Evolutionary conservation across 1,140 invertebrate species (phyloP).

Genomic region (Chymomyza costata): DNA sequence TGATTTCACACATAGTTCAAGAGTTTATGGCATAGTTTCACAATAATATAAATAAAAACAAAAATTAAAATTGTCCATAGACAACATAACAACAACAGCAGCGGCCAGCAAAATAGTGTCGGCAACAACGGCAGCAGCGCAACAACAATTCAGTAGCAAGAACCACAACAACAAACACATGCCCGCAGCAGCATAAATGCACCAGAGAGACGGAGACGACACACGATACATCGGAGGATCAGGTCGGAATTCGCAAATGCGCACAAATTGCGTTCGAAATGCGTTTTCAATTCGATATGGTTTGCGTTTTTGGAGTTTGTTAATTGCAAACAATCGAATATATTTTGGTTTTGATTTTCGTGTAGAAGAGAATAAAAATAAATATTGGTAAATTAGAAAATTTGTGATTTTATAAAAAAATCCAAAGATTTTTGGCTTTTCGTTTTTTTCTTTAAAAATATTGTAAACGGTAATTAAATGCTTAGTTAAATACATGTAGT

Average conservation of each 20-base stretch:
- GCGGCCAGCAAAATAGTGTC: constrained; percentile 27
- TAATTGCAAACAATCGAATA: constrained; percentile 55
- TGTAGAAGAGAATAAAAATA: constrained; percentile 74
- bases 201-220: constrained; percentile 12
- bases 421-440: constrained; percentile 25
- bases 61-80: constrained; percentile 36
- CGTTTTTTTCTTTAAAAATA: constrained; percentile 29
- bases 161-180: constrained; percentile 37
- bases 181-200: constrained; percentile 15
- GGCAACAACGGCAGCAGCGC: constrained; percentile 19
- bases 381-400: constrained; percentile 68
- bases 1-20: too few species aligned
- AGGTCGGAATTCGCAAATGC: constrained; percentile 25
- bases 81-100: constrained; percentile 29
- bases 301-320: constrained; percentile 31
- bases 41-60: constrained; percentile 29
- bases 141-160: too few species aligned
- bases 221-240: constrained; percentile 31
- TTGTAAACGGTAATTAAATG: constrained; percentile 52
- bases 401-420: constrained; percentile 34
- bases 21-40: constrained; percentile 21
- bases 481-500: constrained; percentile 61
- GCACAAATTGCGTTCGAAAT: constrained; percentile 57
- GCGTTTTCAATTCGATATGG: constrained; percentile 43
- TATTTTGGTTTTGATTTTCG: constrained; percentile 42